Conservation (phyloP, 2,113 vertebrate species). For the Sander lucioperca region DNA sequence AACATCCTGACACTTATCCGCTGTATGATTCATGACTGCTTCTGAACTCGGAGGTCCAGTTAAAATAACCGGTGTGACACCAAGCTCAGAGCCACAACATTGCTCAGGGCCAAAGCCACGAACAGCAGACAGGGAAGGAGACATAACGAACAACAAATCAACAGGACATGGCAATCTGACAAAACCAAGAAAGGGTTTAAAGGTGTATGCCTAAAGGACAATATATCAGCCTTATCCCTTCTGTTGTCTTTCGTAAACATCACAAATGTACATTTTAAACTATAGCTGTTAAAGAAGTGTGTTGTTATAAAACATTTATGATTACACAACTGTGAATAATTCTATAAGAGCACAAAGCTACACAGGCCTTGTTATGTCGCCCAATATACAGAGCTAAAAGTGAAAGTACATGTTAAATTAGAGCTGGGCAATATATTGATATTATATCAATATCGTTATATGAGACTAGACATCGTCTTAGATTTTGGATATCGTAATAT, state of each 20-base stretch:
- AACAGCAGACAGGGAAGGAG: conserved; percentile 31
- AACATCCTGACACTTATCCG: conserved; percentile 73
- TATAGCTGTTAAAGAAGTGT: not conserved
- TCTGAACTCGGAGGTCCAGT: conserved; percentile 57
- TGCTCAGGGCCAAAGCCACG: conserved; percentile 54
- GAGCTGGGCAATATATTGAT: too few relatives aligned
- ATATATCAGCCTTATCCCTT: not conserved
- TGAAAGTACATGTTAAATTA: not conserved
- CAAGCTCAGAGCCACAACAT: conserved; percentile 51
- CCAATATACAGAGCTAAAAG: not conserved
- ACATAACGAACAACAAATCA: conserved; percentile 43
- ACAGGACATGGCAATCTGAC: conserved; percentile 13
- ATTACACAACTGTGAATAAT: not conserved
- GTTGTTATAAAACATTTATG: not conserved
- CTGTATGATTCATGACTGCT: conserved; percentile 73
- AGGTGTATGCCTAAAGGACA: conserved; percentile 9
- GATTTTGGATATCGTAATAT: too few relatives aligned
- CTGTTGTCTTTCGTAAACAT: not conserved
- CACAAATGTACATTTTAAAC: not conserved
- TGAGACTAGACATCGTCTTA: too few relatives aligned
- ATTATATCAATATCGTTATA: too few relatives aligned
- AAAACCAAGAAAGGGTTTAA: conserved; percentile 23
- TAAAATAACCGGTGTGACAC: conserved; percentile 61
- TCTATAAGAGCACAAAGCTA: not conserved
- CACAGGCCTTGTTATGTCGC: too few relatives aligned